These are phyloP conservation scores for Uloborus plumipes DNA, from an alignment of 2,888 invertebrate genomes.

Conservation along the genomic window DNA sequence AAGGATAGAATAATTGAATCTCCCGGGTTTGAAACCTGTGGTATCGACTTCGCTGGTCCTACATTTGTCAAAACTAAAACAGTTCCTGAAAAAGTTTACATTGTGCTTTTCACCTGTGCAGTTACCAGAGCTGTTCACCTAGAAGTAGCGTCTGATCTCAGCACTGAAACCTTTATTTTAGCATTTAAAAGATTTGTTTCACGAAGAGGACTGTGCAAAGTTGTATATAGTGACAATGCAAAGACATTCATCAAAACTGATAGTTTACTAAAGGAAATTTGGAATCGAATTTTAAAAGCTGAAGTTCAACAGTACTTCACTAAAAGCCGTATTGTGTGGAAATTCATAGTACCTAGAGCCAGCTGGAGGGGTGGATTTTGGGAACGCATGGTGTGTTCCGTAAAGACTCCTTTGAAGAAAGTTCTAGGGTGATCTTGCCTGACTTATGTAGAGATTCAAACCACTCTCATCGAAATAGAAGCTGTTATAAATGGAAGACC, in stretches of 20 bases:
- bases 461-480: neutral
- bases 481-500: neutral
- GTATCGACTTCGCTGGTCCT: neutral
- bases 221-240: neutral
- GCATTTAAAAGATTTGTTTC: neutral
- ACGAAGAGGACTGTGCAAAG: neutral
- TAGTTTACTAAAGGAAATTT: too few species aligned
- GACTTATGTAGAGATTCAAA: neutral
- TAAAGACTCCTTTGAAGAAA: too few species aligned
- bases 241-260: neutral
- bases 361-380: too few species aligned
- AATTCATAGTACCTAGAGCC: too few species aligned
- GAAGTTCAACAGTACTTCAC: too few species aligned
- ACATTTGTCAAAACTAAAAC: too few species aligned
- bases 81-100: too few species aligned
- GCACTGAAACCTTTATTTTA: too few species aligned
- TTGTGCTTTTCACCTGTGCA: neutral
- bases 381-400: too few species aligned
- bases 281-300: too few species aligned
- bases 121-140: constrained; percentile 2
- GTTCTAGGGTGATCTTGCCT: neutral
- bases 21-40: neutral
- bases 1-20: neutral
- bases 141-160: too few species aligned
- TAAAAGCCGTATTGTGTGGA: too few species aligned